These are phyloP conservation scores for Dinomys branickii DNA, from an alignment of 2,113 vertebrate species.

Conservation along the genomic window DNA sequence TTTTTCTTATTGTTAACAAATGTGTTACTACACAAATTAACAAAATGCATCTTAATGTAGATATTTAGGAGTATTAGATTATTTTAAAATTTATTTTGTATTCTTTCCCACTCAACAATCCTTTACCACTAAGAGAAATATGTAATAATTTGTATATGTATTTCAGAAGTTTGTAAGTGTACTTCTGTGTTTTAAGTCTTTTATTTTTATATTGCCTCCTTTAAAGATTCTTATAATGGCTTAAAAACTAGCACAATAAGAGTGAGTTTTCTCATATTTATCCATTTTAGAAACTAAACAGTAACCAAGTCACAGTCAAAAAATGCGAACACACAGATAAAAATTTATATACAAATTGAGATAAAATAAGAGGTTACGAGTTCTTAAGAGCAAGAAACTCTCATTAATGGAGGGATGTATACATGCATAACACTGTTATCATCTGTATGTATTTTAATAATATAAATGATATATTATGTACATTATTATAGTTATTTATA, in stretches of 20 bases:
- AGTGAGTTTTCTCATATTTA: neutral
- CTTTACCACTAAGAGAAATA: neutral
- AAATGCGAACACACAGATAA: neutral
- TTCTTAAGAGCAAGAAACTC: neutral
- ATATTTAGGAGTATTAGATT: neutral
- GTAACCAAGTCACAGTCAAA: neutral
- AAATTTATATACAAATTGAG: neutral
- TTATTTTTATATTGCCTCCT: neutral
- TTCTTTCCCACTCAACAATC: neutral
- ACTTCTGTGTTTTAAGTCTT: neutral
- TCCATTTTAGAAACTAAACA: neutral
- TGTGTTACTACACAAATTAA: neutral
- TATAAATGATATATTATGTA: neutral
- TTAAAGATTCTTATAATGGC: neutral
- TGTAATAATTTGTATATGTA: neutral
- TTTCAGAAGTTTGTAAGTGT: neutral
- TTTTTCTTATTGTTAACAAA: neutral
- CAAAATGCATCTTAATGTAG: neutral
- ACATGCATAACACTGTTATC: neutral
- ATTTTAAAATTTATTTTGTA: neutral
- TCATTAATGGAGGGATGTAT: neutral
- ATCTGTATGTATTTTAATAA: neutral
- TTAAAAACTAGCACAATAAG: neutral
- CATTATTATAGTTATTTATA: rapidly evolving
- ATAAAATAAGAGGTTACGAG: neutral